Conservation (phyloP, 2,113 vertebrate species). For the Clarias gariepinus region DNA sequence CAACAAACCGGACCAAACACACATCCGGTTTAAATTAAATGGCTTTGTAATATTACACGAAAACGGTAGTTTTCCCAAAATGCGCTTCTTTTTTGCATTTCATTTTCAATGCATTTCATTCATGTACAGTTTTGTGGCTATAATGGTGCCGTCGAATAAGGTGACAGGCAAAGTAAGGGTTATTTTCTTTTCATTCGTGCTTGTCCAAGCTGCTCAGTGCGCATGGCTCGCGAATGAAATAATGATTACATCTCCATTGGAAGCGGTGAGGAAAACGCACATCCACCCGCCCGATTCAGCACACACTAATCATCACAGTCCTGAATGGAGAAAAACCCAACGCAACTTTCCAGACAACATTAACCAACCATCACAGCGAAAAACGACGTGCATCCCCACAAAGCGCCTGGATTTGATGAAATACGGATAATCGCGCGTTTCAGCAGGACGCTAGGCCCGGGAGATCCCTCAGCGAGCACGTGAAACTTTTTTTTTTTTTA, state of each 20-base stretch:
- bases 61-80: neutral
- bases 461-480: conserved; percentile 60
- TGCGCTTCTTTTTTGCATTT: no score
- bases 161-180: conserved; percentile 50
- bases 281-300: conserved; percentile 47
- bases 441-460: conserved; percentile 59
- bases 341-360: conserved; percentile 49
- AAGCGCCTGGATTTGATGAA: conserved; percentile 1
- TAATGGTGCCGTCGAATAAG: conserved; percentile 26
- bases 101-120: neutral
- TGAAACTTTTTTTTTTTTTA: conserved; percentile 73
- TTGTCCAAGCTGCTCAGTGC: conserved; percentile 61
- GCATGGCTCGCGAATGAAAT: conserved; percentile 69
- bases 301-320: conserved; percentile 33
- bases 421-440: conserved; percentile 14
- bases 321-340: conserved; percentile 32
- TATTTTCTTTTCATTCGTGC: conserved; percentile 39
- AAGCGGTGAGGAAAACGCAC: conserved; percentile 57
- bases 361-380: conserved; percentile 22
- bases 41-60: neutral
- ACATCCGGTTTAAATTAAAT: neutral
- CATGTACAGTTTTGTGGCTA: neutral
- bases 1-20: neutral
- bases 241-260: conserved; percentile 52
- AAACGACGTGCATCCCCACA: conserved; percentile 46